These are phyloP conservation scores for Perognathus longimembris DNA, from an alignment of 2,113 vertebrate species.

Conservation along the genomic window DNA sequence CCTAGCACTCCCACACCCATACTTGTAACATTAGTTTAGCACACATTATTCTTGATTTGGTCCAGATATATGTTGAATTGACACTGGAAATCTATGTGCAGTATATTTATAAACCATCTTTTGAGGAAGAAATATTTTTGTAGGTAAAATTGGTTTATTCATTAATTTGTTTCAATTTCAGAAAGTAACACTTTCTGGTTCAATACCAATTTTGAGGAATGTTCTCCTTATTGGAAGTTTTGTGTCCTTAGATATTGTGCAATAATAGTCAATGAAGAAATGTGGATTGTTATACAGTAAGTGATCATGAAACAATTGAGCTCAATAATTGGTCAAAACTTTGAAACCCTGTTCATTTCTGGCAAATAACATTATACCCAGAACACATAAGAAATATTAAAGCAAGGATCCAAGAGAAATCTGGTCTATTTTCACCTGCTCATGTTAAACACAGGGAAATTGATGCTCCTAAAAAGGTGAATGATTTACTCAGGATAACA, in stretches of 20 bases:
- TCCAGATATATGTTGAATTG: slow-evolving; percentile 14
- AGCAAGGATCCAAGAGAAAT: neutral
- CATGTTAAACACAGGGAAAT: neutral
- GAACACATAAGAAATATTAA: slow-evolving; percentile 28
- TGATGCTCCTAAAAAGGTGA: neutral
- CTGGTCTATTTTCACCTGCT: slow-evolving; percentile 37
- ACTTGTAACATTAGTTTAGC: slow-evolving; percentile 7
- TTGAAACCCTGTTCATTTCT: neutral
- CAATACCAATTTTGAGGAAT: neutral
- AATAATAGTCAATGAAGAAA: neutral
- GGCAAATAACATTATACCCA: slow-evolving; percentile 4
- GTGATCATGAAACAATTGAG: neutral
- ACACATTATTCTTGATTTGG: slow-evolving; percentile 54
- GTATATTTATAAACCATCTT: slow-evolving; percentile 29
- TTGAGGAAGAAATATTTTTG: slow-evolving; percentile 35
- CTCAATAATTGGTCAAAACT: slow-evolving; percentile 11
- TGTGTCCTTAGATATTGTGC: neutral
- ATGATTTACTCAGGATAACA: neutral
- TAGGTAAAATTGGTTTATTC: neutral
- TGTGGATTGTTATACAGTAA: neutral
- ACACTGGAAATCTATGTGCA: slow-evolving; percentile 16
- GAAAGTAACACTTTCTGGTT: slow-evolving; percentile 40
- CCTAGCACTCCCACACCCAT: neutral
- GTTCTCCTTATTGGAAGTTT: neutral
- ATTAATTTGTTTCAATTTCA: slow-evolving; percentile 56